Base-by-base conservation (phyloP, 2,888 invertebrate genomes). In the Phrixothrix hirtus region DNA sequence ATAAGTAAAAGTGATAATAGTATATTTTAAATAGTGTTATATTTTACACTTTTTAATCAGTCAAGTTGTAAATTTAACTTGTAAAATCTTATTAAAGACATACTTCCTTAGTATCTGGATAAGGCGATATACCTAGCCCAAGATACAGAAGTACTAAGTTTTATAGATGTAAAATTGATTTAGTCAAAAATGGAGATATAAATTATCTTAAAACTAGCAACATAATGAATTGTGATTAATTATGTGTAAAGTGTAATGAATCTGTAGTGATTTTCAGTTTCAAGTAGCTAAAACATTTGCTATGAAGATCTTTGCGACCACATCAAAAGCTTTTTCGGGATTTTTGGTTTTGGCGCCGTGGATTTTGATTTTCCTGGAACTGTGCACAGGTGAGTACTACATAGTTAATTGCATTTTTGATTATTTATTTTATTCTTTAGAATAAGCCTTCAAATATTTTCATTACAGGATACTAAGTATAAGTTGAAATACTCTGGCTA, bases 311-410 rank as follows among this genome's bases (percentile, higher is more conserved):
- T 54, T 65, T 39, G 62, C 65, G 41, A 49, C 66, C 39, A 60
- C 63, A 39, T 58, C 64, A 49, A 69, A 61, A 57, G 63, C 60
- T 59, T 66, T 67, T 58, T 67, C 68, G 59, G 66, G 68, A 34
- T 53, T 67, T 47, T 59, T 70, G 54, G 60, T 66, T 17, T 55
- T 67, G 55, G 65, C 70, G 47, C 66, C 67, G 45, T 71, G 70
- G 69, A 62, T 70, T 49, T 60, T 70, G 52, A 64, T 70, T 58
- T 59, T 70, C 46, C 59, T 71, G 61, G 68, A 71, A 53, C 64
- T 70, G 57, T 69, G 68, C 61, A 67, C 70, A 69, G 71, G 71
- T 71, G 12, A 6, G 36, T 13, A 27, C 16, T 21, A 17, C 2
- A 21, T 27, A 27, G 10, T 36, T 36, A 16, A 25, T 21, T 6